phyloP scores from a whole-genome alignment of 2,797 vertebrate genomes.

The Phoeniculus purpureus region DNA sequence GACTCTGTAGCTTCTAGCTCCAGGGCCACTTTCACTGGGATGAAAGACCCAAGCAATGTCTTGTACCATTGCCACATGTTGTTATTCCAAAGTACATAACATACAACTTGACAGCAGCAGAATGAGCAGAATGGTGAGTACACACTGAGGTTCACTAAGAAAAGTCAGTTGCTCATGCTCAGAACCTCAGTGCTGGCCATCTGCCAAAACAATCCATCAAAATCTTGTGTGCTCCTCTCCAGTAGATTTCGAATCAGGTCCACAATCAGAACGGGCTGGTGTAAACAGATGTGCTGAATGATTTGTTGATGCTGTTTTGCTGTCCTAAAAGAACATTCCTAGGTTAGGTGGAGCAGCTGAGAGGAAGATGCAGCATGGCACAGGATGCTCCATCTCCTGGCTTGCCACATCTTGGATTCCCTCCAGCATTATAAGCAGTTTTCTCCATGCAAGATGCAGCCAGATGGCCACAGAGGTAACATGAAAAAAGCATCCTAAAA shows the following conservation, averaged over 20 bases:
- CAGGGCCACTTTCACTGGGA: neutral
- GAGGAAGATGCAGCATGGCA: neutral
- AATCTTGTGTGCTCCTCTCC: neutral
- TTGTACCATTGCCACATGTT: neutral
- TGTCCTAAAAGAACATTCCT: neutral
- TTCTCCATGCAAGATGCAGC: neutral
- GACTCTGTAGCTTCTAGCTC: neutral
- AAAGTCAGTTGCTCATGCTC: neutral
- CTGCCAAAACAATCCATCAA: neutral
- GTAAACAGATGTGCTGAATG: neutral
- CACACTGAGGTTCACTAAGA: neutral
- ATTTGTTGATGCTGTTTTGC: neutral
- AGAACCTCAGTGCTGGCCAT: neutral
- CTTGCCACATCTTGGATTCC: neutral
- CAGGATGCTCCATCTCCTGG: neutral
- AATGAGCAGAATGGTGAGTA: neutral
- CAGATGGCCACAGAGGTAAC: neutral
- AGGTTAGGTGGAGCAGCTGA: neutral
- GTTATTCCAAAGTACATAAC: neutral
- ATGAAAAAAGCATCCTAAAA: neutral
- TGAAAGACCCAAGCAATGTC: no score
- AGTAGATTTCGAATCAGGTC: neutral
- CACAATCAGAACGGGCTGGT: neutral
- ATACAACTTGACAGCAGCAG: neutral
- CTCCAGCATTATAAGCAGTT: neutral